Base-by-base conservation (phyloP, 2,888 invertebrate species). In the Cyaniris semiargus region DNA sequence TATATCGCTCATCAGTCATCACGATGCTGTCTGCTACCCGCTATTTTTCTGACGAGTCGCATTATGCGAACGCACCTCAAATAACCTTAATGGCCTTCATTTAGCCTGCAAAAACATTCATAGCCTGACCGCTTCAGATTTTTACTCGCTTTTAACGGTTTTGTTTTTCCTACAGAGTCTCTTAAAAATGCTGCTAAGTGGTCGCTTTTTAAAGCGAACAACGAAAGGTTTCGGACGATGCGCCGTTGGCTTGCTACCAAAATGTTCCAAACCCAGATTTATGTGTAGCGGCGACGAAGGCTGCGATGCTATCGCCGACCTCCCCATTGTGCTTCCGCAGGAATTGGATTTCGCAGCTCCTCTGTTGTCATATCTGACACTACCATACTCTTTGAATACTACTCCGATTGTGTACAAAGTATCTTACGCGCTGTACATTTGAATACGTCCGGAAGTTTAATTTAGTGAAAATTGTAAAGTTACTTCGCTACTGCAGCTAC, bases 241-340 rank as follows among this genome's bases (percentile, higher is more conserved):
- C 81, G 77, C 79, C 78, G 78, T 93, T 93, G 93, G 93, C 93
- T 88, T 87, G 86, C 88, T 90, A 93, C 93, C 93, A 93, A 93
- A 92, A 91, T 89, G 89, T 91, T 92, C 92, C 92, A 89, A 92
- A 93, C 89, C 89, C 85, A 91, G 92, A 94, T 94, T 94, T 93
- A 93, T 93, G 92, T 89, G 86, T 85, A 83, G 83, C 82, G 85
- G 89, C 89, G 91, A 89, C 88, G 92, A 92, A 90, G 89, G 88
- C 89, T 84, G 83, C 86, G 92, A 93, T 92, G 84, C 86, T 92
- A 93, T 93, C 91, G 85, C 83, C 83, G 81, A 84, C 83, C 81
- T 79, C 78, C 80, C 82, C 82, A 87, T 88, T 86, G 86, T 87
- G 86, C 85, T 86, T 84, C 84, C 84, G 84, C 85, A 85, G 87